These are phyloP conservation scores for Camponotus vicinus DNA, from an alignment of 1,140 invertebrate species.

Conservation along the genomic window DNA sequence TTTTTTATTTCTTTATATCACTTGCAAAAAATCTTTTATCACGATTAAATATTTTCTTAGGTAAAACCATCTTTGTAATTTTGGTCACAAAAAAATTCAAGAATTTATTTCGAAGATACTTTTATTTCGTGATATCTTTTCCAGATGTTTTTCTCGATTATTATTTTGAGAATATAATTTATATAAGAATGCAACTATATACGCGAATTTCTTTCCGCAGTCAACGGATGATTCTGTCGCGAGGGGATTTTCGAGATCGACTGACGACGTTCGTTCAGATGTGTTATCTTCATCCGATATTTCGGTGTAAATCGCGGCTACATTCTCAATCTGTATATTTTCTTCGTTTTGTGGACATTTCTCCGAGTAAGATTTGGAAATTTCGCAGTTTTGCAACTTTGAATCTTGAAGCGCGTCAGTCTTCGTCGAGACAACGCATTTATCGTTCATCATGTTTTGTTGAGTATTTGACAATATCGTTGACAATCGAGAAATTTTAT, in stretches of 20 bases:
- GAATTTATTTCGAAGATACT: neutral
- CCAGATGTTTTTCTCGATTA: neutral
- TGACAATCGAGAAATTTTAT: neutral
- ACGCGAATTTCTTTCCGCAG: constrained; percentile 7
- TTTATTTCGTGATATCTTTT: neutral
- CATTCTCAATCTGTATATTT: neutral
- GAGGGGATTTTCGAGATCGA: neutral
- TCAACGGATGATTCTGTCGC: neutral
- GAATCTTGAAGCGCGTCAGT: neutral
- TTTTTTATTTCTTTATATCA: no score
- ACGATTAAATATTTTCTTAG: neutral
- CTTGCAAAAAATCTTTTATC: neutral
- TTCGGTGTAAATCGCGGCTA: neutral
- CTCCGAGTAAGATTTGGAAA: constrained; percentile 7
- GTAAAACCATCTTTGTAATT: neutral
- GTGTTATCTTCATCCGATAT: constrained; percentile 24
- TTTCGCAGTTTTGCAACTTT: neutral
- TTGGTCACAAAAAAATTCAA: neutral
- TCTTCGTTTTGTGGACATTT: neutral
- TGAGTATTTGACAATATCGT: neutral
- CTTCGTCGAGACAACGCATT: neutral
- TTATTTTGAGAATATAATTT: neutral
- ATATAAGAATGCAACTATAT: neutral
- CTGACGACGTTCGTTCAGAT: neutral
- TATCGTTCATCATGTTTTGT: constrained; percentile 13